Percentiles rank a stretch among this genome's conserved stretches.
These are phyloP conservation scores for Ochotona princeps DNA, from an alignment of 2,113 vertebrate genomes.

Conservation along the genomic window DNA sequence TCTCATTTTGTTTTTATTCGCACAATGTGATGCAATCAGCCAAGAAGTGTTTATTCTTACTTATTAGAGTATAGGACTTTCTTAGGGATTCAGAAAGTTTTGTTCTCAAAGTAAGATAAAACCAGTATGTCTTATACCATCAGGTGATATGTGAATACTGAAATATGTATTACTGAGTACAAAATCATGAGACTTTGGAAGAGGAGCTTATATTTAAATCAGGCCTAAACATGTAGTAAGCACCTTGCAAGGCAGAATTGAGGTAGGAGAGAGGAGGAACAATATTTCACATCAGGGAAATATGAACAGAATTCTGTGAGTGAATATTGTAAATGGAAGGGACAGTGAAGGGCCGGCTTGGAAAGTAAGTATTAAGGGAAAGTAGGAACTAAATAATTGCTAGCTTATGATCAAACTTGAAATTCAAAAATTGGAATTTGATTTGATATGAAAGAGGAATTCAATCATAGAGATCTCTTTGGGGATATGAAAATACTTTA, in stretches of 20 bases:
- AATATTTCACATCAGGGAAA: neutral
- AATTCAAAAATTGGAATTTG: neutral
- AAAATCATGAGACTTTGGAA: neutral
- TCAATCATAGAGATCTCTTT: neutral
- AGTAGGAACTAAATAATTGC: neutral
- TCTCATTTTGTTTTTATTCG: slow-evolving; percentile 7
- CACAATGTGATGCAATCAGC: slow-evolving; percentile 18
- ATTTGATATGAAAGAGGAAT: neutral
- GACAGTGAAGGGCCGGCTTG: neutral
- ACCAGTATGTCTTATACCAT: neutral
- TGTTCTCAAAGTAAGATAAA: slow-evolving; percentile 30
- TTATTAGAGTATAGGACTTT: neutral
- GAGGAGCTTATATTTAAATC: neutral
- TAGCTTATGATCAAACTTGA: neutral
- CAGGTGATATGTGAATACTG: neutral
- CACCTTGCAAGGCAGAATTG: neutral
- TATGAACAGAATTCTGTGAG: neutral
- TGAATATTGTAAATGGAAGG: neutral
- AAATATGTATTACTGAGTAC: neutral
- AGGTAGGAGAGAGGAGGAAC: neutral
- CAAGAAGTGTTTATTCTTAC: neutral
- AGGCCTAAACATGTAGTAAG: neutral
- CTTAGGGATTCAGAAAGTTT: neutral
- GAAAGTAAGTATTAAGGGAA: neutral
- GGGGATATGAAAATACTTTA: neutral